Conservation (phyloP, 2,113 vertebrate species). For the Campylomormyrus numenius region DNA sequence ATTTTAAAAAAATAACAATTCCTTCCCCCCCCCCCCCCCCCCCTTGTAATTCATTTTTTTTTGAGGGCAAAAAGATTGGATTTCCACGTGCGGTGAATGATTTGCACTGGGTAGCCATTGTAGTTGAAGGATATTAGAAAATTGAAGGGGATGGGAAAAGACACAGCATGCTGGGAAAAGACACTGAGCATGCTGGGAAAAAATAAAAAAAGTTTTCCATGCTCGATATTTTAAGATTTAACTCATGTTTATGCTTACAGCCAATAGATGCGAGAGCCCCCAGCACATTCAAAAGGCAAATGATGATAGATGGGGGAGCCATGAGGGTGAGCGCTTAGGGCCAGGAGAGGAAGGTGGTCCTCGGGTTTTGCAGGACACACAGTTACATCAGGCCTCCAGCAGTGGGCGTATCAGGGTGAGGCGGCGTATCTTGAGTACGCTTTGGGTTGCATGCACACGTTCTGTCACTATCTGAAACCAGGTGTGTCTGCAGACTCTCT, state of each 20-base stretch:
- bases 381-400: constrained; percentile 28
- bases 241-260: constrained; percentile 52
- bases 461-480: not conserved
- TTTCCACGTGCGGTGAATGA: constrained; percentile 53
- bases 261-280: constrained; percentile 59
- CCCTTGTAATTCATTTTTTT: constrained; percentile 58
- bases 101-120: constrained; percentile 61
- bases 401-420: not conserved
- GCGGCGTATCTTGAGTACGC: not conserved
- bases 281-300: constrained; percentile 57
- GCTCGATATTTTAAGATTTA: constrained; percentile 61
- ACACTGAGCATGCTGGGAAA: constrained; percentile 21
- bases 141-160: constrained; percentile 53
- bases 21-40: constrained; percentile 49
- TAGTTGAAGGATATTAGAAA: constrained; percentile 62
- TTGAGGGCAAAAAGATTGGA: constrained; percentile 64
- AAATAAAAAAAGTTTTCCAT: constrained; percentile 48
- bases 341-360: constrained; percentile 47
- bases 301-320: constrained; percentile 64
- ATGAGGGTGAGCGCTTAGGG: constrained; percentile 65
- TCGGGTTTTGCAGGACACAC: constrained; percentile 48
- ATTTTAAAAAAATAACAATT: constrained; percentile 68
- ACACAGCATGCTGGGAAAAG: constrained; percentile 35
- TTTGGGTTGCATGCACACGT: not conserved
- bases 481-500: not conserved